These are phyloP conservation scores for Boleophthalmus pectinirostris DNA, from an alignment of 2,113 vertebrate species.

Conservation along the genomic window DNA sequence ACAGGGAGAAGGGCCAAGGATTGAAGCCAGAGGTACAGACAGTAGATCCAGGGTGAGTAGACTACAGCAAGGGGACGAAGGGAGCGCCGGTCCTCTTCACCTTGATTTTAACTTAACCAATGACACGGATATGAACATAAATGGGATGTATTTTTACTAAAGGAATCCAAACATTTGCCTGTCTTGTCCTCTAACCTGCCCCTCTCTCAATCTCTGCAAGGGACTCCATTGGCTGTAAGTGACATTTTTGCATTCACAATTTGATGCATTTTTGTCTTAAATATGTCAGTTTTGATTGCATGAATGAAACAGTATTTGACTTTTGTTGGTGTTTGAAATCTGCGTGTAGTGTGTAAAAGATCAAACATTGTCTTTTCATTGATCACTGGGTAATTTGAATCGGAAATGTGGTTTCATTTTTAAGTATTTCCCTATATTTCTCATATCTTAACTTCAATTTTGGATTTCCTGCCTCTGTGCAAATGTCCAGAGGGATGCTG, in stretches of 20 bases:
- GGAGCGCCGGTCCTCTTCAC: constrained; percentile 47
- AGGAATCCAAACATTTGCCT: constrained; percentile 61
- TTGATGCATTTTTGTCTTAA: background rate
- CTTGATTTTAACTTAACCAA: constrained; percentile 47
- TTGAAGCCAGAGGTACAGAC: constrained; percentile 55
- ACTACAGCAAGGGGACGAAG: constrained; percentile 45
- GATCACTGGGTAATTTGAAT: constrained; percentile 1
- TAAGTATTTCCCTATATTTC: constrained; percentile 36
- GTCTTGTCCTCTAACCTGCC: constrained; percentile 48
- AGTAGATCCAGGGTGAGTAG: constrained; percentile 27
- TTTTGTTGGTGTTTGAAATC: constrained; percentile 31
- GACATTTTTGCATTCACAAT: constrained; percentile 55
- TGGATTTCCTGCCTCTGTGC: constrained; percentile 6
- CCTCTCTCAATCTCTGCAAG: constrained; percentile 28
- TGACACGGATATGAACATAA: constrained; percentile 64
- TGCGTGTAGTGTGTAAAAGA: constrained; percentile 40
- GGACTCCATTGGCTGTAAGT: constrained; percentile 67
- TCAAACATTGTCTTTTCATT: background rate
- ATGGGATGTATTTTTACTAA: constrained; percentile 68
- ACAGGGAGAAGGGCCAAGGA: constrained; percentile 60
- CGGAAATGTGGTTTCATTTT: background rate
- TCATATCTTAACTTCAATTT: constrained; percentile 26
- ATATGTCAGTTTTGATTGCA: background rate
- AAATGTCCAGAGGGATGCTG: constrained; percentile 14
- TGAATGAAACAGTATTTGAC: background rate